Conservation (phyloP, 2,113 vertebrate species). For the Coptodon rendalli region DNA sequence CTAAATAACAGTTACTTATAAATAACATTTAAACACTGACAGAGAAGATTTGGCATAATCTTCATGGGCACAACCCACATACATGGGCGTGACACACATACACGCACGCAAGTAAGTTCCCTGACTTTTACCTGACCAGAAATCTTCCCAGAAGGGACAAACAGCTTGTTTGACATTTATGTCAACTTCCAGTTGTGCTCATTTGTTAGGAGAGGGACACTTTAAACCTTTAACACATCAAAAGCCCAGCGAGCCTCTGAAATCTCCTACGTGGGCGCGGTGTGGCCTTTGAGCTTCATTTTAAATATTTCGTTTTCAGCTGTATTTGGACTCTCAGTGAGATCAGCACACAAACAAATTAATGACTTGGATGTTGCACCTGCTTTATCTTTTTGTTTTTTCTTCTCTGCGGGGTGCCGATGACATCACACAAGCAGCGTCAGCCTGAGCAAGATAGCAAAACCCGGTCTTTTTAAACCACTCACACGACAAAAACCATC, state of each 20-base stretch:
- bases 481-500: neutral
- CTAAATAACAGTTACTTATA: neutral
- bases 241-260: neutral
- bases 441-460: constrained; percentile 71
- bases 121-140: neutral
- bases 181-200: neutral
- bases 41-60: neutral
- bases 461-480: constrained; percentile 56
- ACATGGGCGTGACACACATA: neutral
- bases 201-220: neutral
- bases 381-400: neutral
- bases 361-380: neutral
- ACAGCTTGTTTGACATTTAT: neutral
- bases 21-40: neutral
- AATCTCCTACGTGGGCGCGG: neutral
- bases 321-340: neutral
- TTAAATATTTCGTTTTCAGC: neutral
- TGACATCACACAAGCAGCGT: neutral
- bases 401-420: neutral
- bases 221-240: neutral
- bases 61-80: neutral
- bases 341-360: neutral
- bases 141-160: neutral
- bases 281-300: neutral
- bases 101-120: neutral